Evolutionary conservation across 2,113 vertebrate species (phyloP), one percentile per base, ranked within the genome.

Genomic region (Python bivittatus): DNA sequence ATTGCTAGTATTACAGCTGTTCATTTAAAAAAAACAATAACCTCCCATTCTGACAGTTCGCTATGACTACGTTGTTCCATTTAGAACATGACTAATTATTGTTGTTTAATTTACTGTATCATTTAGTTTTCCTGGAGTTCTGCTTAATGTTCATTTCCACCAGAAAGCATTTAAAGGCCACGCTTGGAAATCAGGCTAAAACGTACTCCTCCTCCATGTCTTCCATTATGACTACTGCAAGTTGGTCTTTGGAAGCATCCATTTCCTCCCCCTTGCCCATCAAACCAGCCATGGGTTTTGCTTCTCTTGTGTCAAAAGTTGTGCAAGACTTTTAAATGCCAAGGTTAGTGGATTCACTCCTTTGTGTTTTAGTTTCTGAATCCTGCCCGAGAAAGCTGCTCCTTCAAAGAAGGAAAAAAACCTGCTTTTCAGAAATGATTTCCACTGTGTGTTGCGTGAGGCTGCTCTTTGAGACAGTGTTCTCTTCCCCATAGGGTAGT

Each of bases 391-490:
- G 88, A 54, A 68, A 83, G 29, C 4, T 48, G 2, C 15, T 68
- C 9, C 61, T 22, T 20, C 17, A 89, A 33, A 54, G 85, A n/a
- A 22, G 38, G 44, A 29, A 64, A 68, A 64, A 17, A 22, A n/a
- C n/a, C 15, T n/a, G 27, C 0, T 91, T 92, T 58, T 27, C 29
- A 58, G 6, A 61, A 86, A 57, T 27, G 0, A 0, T 13, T 0
- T 0, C 15, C 2, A 1, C 13, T 23, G 0, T 0, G 53, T 42
- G 25, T 84, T 90, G 42, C 5, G 44, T 58, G 42, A 6, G 0
- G 13, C 27, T 57, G 0, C 44, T 87, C 0, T 44, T 27, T 10
- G 4, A 33, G 22, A 48, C 2, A 68, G 20, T 29, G 3, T 11
- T 88, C 86, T 42, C 38, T 23, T 25, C 3, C 89, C 44, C 17